Conservation (phyloP, 2,113 vertebrate species). For the Gavialis gangeticus region DNA sequence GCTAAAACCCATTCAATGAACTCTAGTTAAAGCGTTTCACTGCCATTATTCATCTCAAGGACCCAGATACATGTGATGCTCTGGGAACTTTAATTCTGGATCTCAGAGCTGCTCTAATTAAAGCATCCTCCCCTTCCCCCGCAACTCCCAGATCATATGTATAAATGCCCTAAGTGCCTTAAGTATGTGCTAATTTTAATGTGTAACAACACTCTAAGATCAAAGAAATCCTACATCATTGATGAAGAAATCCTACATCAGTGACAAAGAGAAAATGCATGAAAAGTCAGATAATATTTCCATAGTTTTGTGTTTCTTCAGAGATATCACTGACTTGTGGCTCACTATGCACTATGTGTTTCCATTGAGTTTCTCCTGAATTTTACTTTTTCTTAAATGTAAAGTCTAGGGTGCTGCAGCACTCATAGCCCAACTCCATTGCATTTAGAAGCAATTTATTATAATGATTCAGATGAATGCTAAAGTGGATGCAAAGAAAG, state of each 20-base stretch:
- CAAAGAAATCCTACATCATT: background rate
- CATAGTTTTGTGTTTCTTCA: background rate
- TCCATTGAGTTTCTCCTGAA: background rate
- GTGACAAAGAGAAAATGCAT: conserved; percentile 8
- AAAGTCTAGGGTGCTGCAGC: no score
- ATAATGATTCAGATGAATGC: background rate
- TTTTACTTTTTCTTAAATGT: background rate
- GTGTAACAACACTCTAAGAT: background rate
- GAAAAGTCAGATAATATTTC: background rate
- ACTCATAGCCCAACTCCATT: background rate
- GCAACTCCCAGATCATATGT: no score
- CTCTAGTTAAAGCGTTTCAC: no score
- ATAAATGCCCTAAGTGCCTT: no score
- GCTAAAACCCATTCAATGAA: no score
- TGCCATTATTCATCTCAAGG: no score
- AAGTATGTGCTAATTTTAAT: no score
- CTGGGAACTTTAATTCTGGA: no score
- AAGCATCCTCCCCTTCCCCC: no score
- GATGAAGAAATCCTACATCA: background rate
- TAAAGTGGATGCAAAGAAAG: background rate
- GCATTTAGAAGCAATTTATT: background rate
- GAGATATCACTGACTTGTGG: background rate
- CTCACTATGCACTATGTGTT: background rate
- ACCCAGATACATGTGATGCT: no score
- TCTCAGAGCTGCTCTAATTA: no score